Evolutionary conservation across 2,888 invertebrate genomes (phyloP).

Genomic region (Himalopsyche japonica): DNA sequence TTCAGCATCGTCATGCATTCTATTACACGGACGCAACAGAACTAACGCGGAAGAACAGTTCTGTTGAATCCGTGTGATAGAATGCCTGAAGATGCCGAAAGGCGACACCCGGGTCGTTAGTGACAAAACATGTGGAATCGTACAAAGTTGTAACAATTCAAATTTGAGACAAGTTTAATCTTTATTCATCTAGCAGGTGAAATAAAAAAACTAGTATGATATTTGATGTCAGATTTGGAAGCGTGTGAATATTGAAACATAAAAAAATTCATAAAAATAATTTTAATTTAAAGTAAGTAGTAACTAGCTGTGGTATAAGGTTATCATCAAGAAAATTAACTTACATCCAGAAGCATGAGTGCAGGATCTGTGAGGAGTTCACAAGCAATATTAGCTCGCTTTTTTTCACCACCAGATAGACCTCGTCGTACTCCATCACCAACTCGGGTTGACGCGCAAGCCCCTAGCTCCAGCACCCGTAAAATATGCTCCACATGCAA

Average conservation of each 20-base stretch:
- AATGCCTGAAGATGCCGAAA: too few species aligned
- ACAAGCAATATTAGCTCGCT: conserved; percentile 80
- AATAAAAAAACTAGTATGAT: too few species aligned
- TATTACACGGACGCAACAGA: too few species aligned
- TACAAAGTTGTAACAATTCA: too few species aligned
- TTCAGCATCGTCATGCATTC: too few species aligned
- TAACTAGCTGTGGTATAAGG: background rate
- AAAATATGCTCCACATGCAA: conserved; percentile 77
- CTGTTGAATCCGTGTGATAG: too few species aligned
- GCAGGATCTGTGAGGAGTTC: conserved; percentile 80
- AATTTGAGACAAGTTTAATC: too few species aligned
- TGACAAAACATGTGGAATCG: too few species aligned
- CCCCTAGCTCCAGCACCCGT: conserved; percentile 71
- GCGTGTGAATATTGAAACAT: background rate
- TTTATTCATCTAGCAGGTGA: too few species aligned
- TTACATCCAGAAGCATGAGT: conserved; percentile 77
- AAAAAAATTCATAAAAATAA: too few species aligned
- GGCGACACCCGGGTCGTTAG: too few species aligned
- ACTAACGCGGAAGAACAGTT: too few species aligned
- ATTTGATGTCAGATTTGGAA: background rate
- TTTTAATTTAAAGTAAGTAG: background rate
- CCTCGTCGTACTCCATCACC: conserved; percentile 76
- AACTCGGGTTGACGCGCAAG: conserved; percentile 78
- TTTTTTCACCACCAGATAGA: conserved; percentile 82
- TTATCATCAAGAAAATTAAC: background rate